These are phyloP conservation scores for Octopus sinensis DNA, from an alignment of 1,140 invertebrate genomes.

Conservation along the genomic window DNA sequence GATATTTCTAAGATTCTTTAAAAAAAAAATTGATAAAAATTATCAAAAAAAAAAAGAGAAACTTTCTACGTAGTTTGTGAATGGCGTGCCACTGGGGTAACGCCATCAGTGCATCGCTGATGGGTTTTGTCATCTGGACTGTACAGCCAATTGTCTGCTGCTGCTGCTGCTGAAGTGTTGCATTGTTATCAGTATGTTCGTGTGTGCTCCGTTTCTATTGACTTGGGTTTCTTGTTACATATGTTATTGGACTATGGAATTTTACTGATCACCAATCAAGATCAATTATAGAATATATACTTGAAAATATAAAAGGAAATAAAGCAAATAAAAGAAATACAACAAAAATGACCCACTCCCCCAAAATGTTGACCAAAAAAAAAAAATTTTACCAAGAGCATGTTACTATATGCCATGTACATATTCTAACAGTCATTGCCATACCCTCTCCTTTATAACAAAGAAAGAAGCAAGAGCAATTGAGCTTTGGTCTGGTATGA, in stretches of 20 bases:
- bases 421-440: not conserved
- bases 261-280: slow-evolving; percentile 9
- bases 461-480: no score
- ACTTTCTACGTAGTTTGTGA: slow-evolving; percentile 3
- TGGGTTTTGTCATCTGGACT: slow-evolving; percentile 6
- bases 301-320: not conserved
- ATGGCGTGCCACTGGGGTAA: slow-evolving; percentile 15
- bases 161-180: not conserved
- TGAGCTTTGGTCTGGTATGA: no score
- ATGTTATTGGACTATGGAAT: slow-evolving; percentile 6
- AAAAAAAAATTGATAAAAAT: slow-evolving; percentile 2
- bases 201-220: slow-evolving; percentile 12
- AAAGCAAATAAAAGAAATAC: not conserved
- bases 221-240: slow-evolving; percentile 12
- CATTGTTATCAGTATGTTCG: slow-evolving; percentile 10
- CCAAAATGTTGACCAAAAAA: no score
- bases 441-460: no score
- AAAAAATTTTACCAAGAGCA: not conserved
- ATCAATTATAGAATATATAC: not conserved
- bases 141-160: not conserved
- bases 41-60: slow-evolving; percentile 3
- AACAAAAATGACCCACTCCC: no score
- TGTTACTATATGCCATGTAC: slow-evolving; percentile 6
- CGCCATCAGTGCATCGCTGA: not conserved
- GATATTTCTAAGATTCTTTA: not conserved